These are phyloP conservation scores for Ophion ellenae DNA, from an alignment of 2,888 invertebrate species.

Conservation along the genomic window DNA sequence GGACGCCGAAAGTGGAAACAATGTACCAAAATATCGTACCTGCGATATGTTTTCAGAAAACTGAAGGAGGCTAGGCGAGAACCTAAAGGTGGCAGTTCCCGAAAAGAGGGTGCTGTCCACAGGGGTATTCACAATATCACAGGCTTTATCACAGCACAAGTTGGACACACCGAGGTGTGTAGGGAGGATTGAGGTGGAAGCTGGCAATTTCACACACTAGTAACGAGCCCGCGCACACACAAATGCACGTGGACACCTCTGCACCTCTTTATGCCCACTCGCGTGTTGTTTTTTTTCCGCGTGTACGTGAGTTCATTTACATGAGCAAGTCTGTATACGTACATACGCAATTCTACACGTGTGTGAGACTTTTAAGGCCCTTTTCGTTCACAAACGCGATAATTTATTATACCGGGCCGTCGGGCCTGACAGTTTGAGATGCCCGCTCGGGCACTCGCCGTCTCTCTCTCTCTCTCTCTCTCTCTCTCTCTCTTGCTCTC, in stretches of 20 bases:
- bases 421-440: conserved; percentile 60
- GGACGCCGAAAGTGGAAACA: too few relatives aligned
- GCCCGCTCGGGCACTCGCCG: conserved; percentile 19
- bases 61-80: too few relatives aligned
- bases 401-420: conserved; percentile 54
- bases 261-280: conserved; percentile 31
- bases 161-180: conserved; percentile 58
- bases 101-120: too few relatives aligned
- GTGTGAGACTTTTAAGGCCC: conserved; percentile 16
- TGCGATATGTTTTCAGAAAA: too few relatives aligned
- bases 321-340: conserved; percentile 17
- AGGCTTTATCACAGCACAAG: conserved; percentile 73
- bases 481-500: conserved; percentile 40
- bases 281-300: conserved; percentile 10
- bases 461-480: conserved; percentile 18
- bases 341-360: conserved; percentile 18
- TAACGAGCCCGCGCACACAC: neutral
- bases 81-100: too few relatives aligned
- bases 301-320: neutral
- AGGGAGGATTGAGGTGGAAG: conserved; percentile 2
- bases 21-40: too few relatives aligned
- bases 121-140: conserved; percentile 71
- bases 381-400: conserved; percentile 57
- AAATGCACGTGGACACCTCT: conserved; percentile 38
- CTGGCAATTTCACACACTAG: conserved; percentile 17